Evolutionary conservation across 2,113 vertebrate genomes (phyloP), one percentile per base, ranked within the genome.

Genomic region (Clupea harengus): DNA sequence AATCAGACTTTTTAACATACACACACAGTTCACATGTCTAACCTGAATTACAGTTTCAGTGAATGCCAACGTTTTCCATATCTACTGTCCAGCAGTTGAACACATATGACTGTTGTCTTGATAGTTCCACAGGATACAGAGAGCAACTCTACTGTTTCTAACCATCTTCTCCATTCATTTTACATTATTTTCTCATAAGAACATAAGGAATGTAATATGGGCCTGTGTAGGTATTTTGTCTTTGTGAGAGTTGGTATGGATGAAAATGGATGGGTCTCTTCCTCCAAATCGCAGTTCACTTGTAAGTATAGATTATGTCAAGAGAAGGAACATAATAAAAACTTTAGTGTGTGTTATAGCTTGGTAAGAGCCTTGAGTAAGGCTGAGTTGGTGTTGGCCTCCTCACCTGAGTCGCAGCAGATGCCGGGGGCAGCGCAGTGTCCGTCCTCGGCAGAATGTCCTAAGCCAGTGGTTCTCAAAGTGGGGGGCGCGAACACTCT

Each of bases 401-500:
- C 32, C 89, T 90, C 90, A 96, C 96, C 95, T 0, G 88, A 83
- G 88, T 90, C 92, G 87, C 96, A 97, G 92, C 96, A 97, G 92
- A 96, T 86, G n/a, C 96, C 95, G 0, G 92, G 84, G 0, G 95
- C 92, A 0, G 96, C 96, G 0, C 96, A 97, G 91, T 85, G 94
- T 0, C 95, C 96, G 0, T 88, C 92, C 0, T 89, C 91, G 0
- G 81, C n/a, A n/a, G n/a, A n/a, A n/a, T n/a, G n/a, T n/a, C n/a
- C n/a, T n/a, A n/a, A n/a, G n/a, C n/a, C n/a, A n/a, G n/a, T n/a
- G n/a, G n/a, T n/a, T n/a, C n/a, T n/a, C n/a, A n/a, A n/a, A n/a
- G n/a, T n/a, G n/a, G n/a, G n/a, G n/a, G n/a, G n/a, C n/a, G n/a
- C n/a, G n/a, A n/a, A n/a, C n/a, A n/a, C n/a, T n/a, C n/a, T n/a